Base-by-base conservation (phyloP, 2,888 invertebrate species). In the Drosophila planitibia region DNA sequence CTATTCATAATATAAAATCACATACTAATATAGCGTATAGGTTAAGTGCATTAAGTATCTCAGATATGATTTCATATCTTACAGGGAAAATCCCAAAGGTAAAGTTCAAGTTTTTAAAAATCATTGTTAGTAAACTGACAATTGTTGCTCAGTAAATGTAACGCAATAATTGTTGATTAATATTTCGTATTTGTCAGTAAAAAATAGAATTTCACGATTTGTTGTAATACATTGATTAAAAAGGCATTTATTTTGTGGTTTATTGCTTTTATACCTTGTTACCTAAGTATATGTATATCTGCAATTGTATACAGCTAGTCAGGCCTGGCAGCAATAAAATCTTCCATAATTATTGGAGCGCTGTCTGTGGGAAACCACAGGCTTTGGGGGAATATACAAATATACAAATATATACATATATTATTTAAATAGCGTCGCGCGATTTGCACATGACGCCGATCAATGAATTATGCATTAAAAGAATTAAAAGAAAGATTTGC, bases 301-400 rank as follows among this genome's bases (percentile, higher is more conserved):
- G 22, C 54, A 68, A 59, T 37, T 53, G 49, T 57, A 19, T 32
- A 12, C 2, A 14, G n/a, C 33, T 28, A 61, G 14, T 39, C 57
- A 37, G 39, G 47, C 16, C 30, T 37, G 19, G 37, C 32, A 19
- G 22, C 32, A 49, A 28, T 35, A 19, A 59, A 69, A 63, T 60
- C 52, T 66, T 74, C 19, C 51, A 54, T 74, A 66, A 80, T 80
- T 80, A 80, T 63, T 79, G 35, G 79, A 70, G 66, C 68, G 70
- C 28, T 32, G 10, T 49, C 35, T 72, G 54, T 86, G 85, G 87
- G 87, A 85, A 85, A 76, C 52, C 57, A 76, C 84, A 59, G 62
- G 53, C 60, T 70, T 73, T 57, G 57, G 51, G 62, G 59, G 63
- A 74, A 76, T 68, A 61, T 64, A 69, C 59, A 62, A 69, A 51